Percentiles rank a stretch among this genome's conserved stretches.
These are phyloP conservation scores for Lordiphosa andalusiaca DNA, from an alignment of 2,888 invertebrate species.

Conservation along the genomic window DNA sequence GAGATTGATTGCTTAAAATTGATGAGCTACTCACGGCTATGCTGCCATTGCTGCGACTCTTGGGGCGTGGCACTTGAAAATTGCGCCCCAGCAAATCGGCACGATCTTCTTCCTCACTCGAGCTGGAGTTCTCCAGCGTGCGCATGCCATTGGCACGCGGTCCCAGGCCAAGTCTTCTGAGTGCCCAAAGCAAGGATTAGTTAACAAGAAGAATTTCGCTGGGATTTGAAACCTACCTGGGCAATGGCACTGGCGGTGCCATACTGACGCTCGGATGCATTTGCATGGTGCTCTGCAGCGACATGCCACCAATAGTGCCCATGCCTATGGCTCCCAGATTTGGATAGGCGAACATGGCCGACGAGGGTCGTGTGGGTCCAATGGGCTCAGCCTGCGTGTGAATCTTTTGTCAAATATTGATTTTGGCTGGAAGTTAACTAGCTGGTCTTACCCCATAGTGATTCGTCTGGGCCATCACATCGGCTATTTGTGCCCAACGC, in stretches of 20 bases:
- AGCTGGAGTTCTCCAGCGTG: slow-evolving; percentile 82
- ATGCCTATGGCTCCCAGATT: slow-evolving; percentile 81
- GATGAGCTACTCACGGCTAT: slow-evolving; percentile 73
- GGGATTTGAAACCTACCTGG: slow-evolving; percentile 81
- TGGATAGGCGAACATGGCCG: slow-evolving; percentile 92
- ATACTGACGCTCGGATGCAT: slow-evolving; percentile 81
- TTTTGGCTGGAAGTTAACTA: neutral
- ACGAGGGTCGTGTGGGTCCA: slow-evolving; percentile 88
- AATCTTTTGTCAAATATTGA: slow-evolving; percentile 2
- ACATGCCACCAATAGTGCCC: slow-evolving; percentile 80
- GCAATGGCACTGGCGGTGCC: slow-evolving; percentile 87
- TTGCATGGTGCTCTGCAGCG: slow-evolving; percentile 80
- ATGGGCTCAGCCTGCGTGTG: slow-evolving; percentile 85
- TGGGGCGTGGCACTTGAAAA: slow-evolving; percentile 90
- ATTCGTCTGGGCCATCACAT: slow-evolving; percentile 92
- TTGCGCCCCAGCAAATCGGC: slow-evolving; percentile 87
- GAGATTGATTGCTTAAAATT: neutral
- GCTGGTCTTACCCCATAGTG: slow-evolving; percentile 87
- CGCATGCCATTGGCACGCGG: slow-evolving; percentile 81
- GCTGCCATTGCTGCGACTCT: slow-evolving; percentile 87
- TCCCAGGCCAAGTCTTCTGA: slow-evolving; percentile 77
- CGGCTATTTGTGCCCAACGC: slow-evolving; percentile 94
- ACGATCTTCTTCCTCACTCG: slow-evolving; percentile 86
- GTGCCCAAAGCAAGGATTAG: slow-evolving; percentile 12
- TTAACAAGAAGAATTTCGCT: neutral